These are phyloP conservation scores for Ochropacha duplaris DNA, from an alignment of 2,888 invertebrate genomes.

Conservation along the genomic window DNA sequence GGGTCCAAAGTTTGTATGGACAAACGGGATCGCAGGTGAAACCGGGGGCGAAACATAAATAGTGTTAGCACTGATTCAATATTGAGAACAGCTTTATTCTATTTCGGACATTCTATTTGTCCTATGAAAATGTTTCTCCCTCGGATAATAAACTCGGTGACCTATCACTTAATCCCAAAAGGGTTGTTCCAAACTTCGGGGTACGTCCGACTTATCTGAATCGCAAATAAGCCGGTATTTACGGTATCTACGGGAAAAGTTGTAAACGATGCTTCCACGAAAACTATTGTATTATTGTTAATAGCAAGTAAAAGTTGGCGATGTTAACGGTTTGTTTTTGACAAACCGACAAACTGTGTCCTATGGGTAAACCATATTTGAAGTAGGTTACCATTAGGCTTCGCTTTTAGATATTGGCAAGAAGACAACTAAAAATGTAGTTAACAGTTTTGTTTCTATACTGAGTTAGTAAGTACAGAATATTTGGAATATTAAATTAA, in stretches of 20 bases:
- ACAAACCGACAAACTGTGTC: neutral
- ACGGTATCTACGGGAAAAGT: constrained; percentile 14
- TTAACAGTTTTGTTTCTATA: too few species aligned
- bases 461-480: too few species aligned
- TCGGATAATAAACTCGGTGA: constrained; percentile 3
- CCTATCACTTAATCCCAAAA: constrained; percentile 29
- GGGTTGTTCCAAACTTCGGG: constrained; percentile 21
- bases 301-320: neutral
- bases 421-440: too few species aligned
- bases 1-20: too few species aligned
- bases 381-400: too few species aligned
- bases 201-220: constrained; percentile 33
- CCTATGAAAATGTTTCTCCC: neutral
- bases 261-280: constrained; percentile 21
- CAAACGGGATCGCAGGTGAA: too few species aligned
- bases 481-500: too few species aligned
- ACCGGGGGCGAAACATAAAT: too few species aligned
- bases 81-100: neutral
- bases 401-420: too few species aligned
- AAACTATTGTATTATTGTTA: neutral
- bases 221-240: constrained; percentile 41
- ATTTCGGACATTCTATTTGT: neutral
- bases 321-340: neutral
- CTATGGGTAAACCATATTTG: too few species aligned
- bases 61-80: neutral